Percentiles rank a stretch among this genome's conserved stretches.
phyloP scores from a whole-genome alignment of 92 coral and sea anemone genomes.

The Parazoanthus atlanticus region DNA sequence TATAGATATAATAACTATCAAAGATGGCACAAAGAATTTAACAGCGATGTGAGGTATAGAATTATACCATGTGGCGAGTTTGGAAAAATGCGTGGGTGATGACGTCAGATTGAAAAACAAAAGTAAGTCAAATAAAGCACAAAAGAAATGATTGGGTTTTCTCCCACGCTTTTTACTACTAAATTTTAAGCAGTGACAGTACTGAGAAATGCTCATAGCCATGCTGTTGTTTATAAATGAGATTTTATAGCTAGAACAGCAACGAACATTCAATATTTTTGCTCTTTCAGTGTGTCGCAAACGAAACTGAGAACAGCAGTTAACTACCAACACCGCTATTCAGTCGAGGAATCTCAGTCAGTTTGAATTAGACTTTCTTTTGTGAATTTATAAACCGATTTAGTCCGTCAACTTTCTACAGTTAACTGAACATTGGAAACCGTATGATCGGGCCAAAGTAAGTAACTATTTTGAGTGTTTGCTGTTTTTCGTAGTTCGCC shows the following conservation, averaged over 20 bases:
- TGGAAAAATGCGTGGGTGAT: conserved; percentile 5
- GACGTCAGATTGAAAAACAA: neutral
- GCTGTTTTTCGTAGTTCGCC: neutral
- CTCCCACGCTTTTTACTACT: neutral
- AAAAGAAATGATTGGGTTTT: neutral
- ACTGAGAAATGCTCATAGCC: neutral
- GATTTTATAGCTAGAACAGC: neutral
- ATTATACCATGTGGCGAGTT: conserved; percentile 7
- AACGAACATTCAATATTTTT: neutral
- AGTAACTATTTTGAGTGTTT: neutral
- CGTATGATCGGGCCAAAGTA: neutral
- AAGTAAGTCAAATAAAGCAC: neutral
- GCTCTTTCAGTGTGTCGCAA: neutral
- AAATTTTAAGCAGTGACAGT: neutral
- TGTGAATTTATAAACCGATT: too few species aligned
- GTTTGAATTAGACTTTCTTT: neutral
- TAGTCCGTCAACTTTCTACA: neutral
- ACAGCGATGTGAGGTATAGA: neutral
- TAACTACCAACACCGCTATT: neutral
- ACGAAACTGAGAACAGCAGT: too few species aligned
- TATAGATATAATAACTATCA: neutral
- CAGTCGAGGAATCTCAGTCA: neutral
- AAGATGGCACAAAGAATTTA: neutral
- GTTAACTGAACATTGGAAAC: neutral
- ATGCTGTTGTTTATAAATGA: neutral